A percentile compares a stretch with the other conserved stretches of the same genome.
These are phyloP conservation scores for Orestias chungarensis DNA, from an alignment of 2,797 vertebrate genomes.

Conservation along the genomic window DNA sequence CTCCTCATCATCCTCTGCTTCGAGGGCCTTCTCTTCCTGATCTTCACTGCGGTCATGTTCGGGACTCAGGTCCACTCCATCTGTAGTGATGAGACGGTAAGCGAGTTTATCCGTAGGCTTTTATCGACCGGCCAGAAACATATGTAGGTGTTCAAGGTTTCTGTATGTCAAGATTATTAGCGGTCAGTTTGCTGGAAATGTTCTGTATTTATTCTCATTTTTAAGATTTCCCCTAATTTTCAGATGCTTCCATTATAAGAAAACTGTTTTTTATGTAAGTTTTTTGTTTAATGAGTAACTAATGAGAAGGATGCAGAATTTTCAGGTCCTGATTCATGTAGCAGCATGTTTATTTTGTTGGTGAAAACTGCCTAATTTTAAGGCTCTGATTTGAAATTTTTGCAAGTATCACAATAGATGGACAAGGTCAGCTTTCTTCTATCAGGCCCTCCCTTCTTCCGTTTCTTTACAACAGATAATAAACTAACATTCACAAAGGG, in stretches of 20 bases:
- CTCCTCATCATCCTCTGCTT: conserved; percentile 97
- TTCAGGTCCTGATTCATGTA: too few species aligned
- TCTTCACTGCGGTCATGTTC: conserved; percentile 98
- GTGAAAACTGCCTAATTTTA: background rate
- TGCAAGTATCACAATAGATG: background rate
- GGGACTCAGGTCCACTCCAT: conserved; percentile 98
- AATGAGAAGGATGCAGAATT: too few species aligned
- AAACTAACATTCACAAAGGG: background rate
- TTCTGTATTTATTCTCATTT: background rate
- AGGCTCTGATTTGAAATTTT: background rate
- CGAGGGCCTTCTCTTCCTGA: conserved; percentile 94
- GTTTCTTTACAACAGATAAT: background rate
- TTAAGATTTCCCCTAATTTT: background rate
- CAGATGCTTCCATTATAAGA: too few species aligned
- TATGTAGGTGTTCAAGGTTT: background rate
- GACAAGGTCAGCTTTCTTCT: background rate
- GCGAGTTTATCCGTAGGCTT: conserved; percentile 44
- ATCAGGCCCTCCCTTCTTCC: background rate
- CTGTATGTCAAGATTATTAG: background rate
- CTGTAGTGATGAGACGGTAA: conserved; percentile 95
- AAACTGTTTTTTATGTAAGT: background rate
- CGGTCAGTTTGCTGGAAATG: background rate
- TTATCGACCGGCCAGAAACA: background rate
- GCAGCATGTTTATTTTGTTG: too few species aligned
- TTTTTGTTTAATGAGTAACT: too few species aligned